phyloP scores from a whole-genome alignment of 2,797 vertebrate species.

The Ambastaia sidthimunki region DNA sequence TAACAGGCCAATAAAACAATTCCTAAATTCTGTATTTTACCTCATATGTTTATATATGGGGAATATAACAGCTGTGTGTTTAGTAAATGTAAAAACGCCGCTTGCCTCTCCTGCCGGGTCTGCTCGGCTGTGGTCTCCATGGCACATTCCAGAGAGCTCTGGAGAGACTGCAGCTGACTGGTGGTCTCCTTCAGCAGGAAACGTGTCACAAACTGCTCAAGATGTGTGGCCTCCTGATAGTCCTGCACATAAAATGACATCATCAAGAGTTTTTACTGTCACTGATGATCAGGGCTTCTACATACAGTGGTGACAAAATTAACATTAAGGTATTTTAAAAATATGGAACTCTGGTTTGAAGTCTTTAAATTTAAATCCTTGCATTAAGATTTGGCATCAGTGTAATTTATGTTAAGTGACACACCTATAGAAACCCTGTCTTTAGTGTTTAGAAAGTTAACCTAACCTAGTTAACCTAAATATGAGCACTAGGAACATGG shows the following conservation, averaged over 20 bases:
- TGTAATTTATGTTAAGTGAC: no score
- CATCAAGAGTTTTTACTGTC: not conserved
- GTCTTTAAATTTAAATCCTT: no score
- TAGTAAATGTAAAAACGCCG: not conserved
- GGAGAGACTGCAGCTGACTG: conserved; percentile 93
- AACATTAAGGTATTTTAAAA: not conserved
- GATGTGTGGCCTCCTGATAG: conserved; percentile 88
- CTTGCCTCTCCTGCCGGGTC: conserved; percentile 86
- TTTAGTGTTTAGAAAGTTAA: no score
- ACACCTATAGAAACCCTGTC: no score
- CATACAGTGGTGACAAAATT: not conserved
- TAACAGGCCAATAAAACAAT: no score
- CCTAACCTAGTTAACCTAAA: no score
- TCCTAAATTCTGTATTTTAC: no score
- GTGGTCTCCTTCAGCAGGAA: conserved; percentile 92
- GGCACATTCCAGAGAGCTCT: conserved; percentile 90
- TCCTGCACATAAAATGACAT: conserved; percentile 74
- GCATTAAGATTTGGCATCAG: no score
- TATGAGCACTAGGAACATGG: no score
- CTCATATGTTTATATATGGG: conserved; percentile 4
- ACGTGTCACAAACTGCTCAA: conserved; percentile 94
- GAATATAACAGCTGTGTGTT: not conserved
- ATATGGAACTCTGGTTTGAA: not conserved
- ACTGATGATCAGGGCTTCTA: not conserved
- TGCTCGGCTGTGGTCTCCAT: conserved; percentile 94